Base-by-base conservation (phyloP, 1,140 invertebrate genomes). In the Drosophila hydei region DNA sequence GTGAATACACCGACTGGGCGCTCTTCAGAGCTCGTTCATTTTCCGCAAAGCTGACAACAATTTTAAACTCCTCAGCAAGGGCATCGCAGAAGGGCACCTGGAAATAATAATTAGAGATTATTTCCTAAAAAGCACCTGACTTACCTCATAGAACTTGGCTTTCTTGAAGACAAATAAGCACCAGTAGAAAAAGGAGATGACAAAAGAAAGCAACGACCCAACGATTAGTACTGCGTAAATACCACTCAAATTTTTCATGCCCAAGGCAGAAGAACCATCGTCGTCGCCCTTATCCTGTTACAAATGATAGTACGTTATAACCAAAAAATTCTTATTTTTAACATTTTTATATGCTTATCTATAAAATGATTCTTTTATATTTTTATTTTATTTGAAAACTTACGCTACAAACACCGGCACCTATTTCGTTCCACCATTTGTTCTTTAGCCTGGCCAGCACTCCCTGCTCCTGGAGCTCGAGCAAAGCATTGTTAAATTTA, bases 351-450 rank as follows among this genome's bases (percentile, higher is more conserved):
- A n/a, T n/a, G n/a, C n/a, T n/a, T n/a, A n/a, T n/a, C n/a, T n/a
- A n/a, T n/a, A n/a, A n/a, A n/a, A n/a, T n/a, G n/a, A n/a, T n/a
- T n/a, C n/a, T n/a, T n/a, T n/a, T n/a, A n/a, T 27, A 27, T 27
- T 27, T 27, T 4, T n/a, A 16, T 6, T 6, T 14, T 3, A 0
- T 6, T 6, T 3, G 19, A 3, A 9, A 14, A 89, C 75, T 64
- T 77, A 96, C 96, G 74, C 92, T 92, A 91, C 96, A 97, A 47
- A 93, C 93, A 7, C 95, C 95, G 19, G 95, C 96, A 0, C 95
- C 96, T 89, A 96, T 95, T 91, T 97, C 94, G 83, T 95, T 95
- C 97, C 97, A 98, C 97, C 97, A 98, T 92, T 97, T 97, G 25
- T 95, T 95, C 90, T 98, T 97, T 50, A 98, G 92, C 36, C 94